Evolutionary conservation across 2,113 vertebrate genomes (phyloP).

Genomic region (Emydocephalus ijimae): DNA sequence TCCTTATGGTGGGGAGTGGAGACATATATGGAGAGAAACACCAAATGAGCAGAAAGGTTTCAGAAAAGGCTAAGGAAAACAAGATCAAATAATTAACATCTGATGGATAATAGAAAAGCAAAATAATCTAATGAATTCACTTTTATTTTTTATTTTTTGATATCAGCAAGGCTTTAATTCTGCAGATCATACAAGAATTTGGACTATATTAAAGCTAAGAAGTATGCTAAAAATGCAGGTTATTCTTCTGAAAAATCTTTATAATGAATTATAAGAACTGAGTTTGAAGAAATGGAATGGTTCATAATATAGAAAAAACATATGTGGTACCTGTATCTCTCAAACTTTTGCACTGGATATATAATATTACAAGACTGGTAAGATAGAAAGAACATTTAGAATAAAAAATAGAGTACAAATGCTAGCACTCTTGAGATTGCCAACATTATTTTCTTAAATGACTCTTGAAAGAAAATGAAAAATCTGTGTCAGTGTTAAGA

Average conservation of each 20-base stretch:
- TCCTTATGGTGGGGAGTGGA: neutral
- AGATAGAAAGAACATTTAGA: neutral
- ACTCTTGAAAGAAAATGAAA: neutral
- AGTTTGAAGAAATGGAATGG: neutral
- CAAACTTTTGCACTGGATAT: neutral
- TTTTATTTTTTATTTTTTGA: neutral
- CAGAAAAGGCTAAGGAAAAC: neutral
- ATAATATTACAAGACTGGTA: neutral
- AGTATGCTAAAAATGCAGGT: neutral
- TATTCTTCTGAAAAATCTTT: neutral
- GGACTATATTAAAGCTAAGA: neutral
- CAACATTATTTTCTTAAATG: neutral
- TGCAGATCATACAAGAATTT: neutral
- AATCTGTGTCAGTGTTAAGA: neutral
- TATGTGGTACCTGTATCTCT: neutral
- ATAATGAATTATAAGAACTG: neutral
- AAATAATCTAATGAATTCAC: neutral
- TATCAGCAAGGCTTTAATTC: neutral
- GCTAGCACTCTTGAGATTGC: neutral
- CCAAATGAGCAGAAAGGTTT: neutral
- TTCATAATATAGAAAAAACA: neutral
- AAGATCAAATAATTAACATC: neutral
- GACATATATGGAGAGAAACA: neutral
- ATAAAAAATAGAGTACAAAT: neutral
- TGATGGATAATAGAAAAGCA: neutral